These are phyloP conservation scores for Lycaon pictus DNA, from an alignment of 2,113 vertebrate genomes.

Conservation along the genomic window DNA sequence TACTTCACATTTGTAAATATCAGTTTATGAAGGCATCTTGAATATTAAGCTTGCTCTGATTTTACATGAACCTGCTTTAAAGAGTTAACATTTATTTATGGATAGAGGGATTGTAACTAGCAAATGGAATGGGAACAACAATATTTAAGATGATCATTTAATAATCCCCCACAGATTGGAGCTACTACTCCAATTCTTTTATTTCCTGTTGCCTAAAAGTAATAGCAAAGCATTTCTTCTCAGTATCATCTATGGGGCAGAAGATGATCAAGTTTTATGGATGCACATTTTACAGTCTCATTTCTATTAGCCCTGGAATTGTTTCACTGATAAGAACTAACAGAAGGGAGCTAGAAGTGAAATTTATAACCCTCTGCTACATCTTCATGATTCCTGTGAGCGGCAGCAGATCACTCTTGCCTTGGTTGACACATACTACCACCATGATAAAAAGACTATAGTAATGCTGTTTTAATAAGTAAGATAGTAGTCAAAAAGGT, in stretches of 20 bases:
- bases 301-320: constrained; percentile 26
- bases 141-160: neutral
- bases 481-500: neutral
- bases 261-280: neutral
- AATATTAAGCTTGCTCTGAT: neutral
- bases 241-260: neutral
- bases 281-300: neutral
- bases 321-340: constrained; percentile 4
- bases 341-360: neutral
- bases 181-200: neutral
- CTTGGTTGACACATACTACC: neutral
- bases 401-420: neutral
- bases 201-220: neutral
- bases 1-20: neutral
- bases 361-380: neutral
- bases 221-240: neutral
- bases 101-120: neutral
- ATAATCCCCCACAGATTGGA: neutral
- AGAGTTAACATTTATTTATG: neutral
- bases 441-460: neutral
- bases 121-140: neutral
- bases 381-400: neutral
- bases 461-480: neutral
- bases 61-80: neutral
- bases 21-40: neutral